These are phyloP conservation scores for Syritta pipiens DNA, from an alignment of 2,888 invertebrate genomes.

Conservation along the genomic window DNA sequence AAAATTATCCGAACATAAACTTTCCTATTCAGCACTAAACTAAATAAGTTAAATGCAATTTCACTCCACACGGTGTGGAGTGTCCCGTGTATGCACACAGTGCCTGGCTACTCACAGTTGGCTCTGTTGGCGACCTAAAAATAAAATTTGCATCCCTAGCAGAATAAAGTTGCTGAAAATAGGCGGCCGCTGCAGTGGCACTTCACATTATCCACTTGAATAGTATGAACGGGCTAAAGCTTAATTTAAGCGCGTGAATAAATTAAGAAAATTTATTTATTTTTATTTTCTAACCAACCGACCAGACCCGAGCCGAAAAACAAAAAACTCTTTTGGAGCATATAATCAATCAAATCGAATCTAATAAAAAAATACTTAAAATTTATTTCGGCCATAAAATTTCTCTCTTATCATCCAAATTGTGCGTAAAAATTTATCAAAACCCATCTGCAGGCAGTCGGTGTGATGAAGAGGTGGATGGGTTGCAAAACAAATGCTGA, in stretches of 20 bases:
- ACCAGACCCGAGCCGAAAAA: neutral
- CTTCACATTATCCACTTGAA: too few relatives aligned
- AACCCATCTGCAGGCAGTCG: neutral
- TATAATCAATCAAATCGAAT: slow-evolving; percentile 17
- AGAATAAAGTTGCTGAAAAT: too few relatives aligned
- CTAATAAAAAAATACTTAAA: neutral
- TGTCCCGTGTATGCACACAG: too few relatives aligned
- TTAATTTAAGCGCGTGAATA: neutral
- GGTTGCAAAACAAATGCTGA: neutral
- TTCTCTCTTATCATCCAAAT: neutral
- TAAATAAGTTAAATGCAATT: too few relatives aligned
- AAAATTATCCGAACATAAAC: too few relatives aligned
- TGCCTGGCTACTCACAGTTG: too few relatives aligned
- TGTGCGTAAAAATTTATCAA: slow-evolving; percentile 13
- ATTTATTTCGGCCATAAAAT: slow-evolving; percentile 12
- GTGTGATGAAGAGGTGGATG: neutral
- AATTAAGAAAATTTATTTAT: neutral
- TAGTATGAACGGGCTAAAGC: neutral
- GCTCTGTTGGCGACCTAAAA: too few relatives aligned
- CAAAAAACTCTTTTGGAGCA: neutral
- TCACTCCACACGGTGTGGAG: too few relatives aligned
- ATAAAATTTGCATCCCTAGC: too few relatives aligned
- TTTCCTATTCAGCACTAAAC: too few relatives aligned
- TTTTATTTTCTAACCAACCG: too few relatives aligned
- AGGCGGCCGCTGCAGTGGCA: too few relatives aligned